These are phyloP conservation scores for Drosophila prosaltans DNA, from an alignment of 1,140 invertebrate genomes.

Conservation along the genomic window DNA sequence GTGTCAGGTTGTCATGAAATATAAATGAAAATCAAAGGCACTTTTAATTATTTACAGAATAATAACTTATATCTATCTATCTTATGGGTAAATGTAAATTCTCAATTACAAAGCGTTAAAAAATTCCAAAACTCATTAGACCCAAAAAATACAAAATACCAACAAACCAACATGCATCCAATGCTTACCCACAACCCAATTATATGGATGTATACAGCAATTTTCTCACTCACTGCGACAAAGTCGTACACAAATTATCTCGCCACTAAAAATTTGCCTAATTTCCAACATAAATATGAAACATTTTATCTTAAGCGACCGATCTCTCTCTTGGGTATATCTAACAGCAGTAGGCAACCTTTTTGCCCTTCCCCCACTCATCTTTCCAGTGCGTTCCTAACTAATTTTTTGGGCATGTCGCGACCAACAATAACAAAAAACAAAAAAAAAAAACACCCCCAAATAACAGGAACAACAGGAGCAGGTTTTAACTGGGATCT, in stretches of 20 bases:
- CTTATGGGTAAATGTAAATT: neutral
- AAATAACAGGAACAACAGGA: constrained; percentile 19
- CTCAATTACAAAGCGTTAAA: constrained; percentile 38
- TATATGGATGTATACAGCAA: constrained; percentile 39
- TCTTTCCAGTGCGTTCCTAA: neutral
- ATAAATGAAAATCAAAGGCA: constrained; percentile 34
- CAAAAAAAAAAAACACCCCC: constrained; percentile 43
- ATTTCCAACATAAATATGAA: constrained; percentile 80
- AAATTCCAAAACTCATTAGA: constrained; percentile 16
- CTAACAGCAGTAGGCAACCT: constrained; percentile 32
- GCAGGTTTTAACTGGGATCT: constrained; percentile 48
- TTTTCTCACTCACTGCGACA: constrained; percentile 81
- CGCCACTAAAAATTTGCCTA: constrained; percentile 82
- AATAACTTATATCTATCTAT: neutral
- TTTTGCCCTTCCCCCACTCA: constrained; percentile 40
- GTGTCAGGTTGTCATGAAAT: constrained; percentile 69
- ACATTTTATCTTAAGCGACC: constrained; percentile 59
- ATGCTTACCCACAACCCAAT: constrained; percentile 8
- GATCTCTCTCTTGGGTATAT: constrained; percentile 57
- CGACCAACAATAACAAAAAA: constrained; percentile 21
- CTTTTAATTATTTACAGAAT: constrained; percentile 10
- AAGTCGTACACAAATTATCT: constrained; percentile 82
- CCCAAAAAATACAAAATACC: neutral
- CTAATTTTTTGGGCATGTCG: constrained; percentile 24
- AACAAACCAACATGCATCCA: neutral